Conservation (phyloP, 2,797 vertebrate species). For the Phalanger gymnotis region DNA sequence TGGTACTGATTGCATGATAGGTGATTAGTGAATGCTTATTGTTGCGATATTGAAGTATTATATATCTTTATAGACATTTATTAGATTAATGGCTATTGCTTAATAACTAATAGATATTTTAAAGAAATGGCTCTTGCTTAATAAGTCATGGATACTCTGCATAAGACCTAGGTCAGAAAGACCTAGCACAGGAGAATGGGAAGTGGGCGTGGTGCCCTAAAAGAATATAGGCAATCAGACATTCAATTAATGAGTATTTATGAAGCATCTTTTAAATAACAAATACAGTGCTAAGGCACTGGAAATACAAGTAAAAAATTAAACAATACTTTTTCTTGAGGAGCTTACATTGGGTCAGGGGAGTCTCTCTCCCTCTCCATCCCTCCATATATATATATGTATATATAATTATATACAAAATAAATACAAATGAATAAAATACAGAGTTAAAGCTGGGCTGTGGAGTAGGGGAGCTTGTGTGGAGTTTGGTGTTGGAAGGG, state of each 20-base stretch:
- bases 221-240: background rate
- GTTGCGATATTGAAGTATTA: background rate
- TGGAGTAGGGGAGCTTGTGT: background rate
- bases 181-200: background rate
- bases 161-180: background rate
- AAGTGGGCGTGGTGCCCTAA: background rate
- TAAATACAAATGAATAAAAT: background rate
- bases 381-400: background rate
- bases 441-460: background rate
- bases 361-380: accelerated
- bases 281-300: background rate
- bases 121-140: no score
- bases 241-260: background rate
- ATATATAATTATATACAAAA: background rate
- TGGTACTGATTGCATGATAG: background rate
- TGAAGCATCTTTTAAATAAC: background rate
- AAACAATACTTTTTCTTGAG: background rate
- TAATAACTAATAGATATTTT: no score
- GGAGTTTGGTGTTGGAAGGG: background rate
- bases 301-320: background rate
- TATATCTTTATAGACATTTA: background rate
- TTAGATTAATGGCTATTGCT: background rate
- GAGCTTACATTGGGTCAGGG: background rate
- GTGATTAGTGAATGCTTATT: background rate
- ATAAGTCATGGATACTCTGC: no score